Evolutionary conservation across 2,797 vertebrate species (phyloP).

Genomic region (Hozukius guyotensis): DNA sequence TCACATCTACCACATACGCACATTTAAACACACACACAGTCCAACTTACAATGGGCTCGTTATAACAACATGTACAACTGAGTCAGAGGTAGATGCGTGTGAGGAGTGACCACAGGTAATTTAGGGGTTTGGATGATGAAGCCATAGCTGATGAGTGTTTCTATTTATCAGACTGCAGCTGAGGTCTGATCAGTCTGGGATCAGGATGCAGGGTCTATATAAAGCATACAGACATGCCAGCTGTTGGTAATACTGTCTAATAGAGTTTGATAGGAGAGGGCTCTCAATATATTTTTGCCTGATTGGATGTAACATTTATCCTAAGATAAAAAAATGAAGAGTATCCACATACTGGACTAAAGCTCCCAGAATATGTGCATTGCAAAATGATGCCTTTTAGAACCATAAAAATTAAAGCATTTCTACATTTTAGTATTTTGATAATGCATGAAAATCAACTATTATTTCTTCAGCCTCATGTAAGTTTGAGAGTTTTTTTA

Average conservation of each 20-base stretch:
- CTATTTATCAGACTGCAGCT: not conserved
- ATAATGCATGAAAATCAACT: not conserved
- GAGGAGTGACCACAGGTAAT: not conserved
- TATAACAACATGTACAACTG: not conserved
- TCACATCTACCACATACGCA: not conserved
- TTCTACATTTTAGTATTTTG: not conserved
- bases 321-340: not conserved
- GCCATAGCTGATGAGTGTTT: not conserved
- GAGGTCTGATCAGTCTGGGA: not conserved
- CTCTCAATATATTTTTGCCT: not conserved
- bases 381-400: not conserved
- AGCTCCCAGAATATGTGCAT: not conserved
- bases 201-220: not conserved
- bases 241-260: slow-evolving; percentile 3
- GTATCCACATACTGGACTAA: not conserved
- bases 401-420: not conserved
- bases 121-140: not conserved
- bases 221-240: slow-evolving; percentile 6
- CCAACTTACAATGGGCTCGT: not conserved
- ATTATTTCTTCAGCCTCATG: not conserved
- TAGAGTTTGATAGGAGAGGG: slow-evolving; percentile 5
- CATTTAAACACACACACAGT: not conserved
- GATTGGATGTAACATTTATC: slow-evolving; percentile 1
- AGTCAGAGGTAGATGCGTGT: not conserved
- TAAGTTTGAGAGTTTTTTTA: not conserved